Base-by-base conservation (phyloP, 2,797 vertebrate species). In the Galago senegalensis region DNA sequence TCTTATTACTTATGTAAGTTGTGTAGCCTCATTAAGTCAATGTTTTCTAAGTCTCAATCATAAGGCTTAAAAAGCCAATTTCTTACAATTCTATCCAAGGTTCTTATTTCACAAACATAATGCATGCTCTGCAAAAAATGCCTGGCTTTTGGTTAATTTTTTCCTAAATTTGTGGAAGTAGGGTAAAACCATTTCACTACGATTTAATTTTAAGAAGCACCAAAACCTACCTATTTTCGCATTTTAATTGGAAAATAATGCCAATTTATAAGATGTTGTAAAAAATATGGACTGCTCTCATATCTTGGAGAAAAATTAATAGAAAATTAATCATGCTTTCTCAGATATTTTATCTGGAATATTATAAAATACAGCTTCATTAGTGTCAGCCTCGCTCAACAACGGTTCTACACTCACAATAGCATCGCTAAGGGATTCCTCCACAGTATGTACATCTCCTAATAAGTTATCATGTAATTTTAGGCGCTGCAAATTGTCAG, bases 171-270 rank as follows among this genome's bases (percentile, higher is more conserved):
- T 85, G 8, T 73, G 2, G 1, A 86, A 96, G 12, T 79, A 58
- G 8, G 21, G 4, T 5, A 83, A 40, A 86, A 89, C 0, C 12
- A 60, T 87, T 85, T 89, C n/a, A 34, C 2, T 80, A 43, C 13
- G 4, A 87, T 75, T 93, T 77, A 89, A 29, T 70, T 73, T 92
- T 76, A 89, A 25, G 23, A 73, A 53, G 1, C 1, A 88, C 77
- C 10, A 85, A 56, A 61, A 88, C 65, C 46, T 10, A 75, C 65
- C 46, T 10, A 75, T 49, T 91, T 87, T 88, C 7, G 73, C 69
- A 46, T 34, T 87, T 83, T 27, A 53, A 65, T 92, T 81, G 70
- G 7, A 79, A 81, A 87, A 76, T 65, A 2, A 91, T 93, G 23
- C 5, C 20, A 49, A 0, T 82, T 93, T 58, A 86, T 82, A 76